phyloP scores from a whole-genome alignment of 2,888 invertebrate species.

The Perithous albicinctus region DNA sequence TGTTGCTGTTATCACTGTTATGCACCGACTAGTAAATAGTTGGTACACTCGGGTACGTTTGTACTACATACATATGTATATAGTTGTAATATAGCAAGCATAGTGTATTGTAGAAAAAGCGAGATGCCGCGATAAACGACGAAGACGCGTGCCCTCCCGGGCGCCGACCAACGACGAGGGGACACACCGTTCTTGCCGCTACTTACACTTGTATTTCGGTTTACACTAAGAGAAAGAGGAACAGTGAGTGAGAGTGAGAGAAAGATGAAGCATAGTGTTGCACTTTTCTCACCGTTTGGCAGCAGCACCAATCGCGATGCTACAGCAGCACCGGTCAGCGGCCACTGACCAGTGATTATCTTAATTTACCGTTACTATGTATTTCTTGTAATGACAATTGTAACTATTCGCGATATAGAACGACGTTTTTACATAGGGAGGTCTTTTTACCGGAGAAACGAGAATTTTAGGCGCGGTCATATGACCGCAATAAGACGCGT shows the following conservation, averaged over 20 bases:
- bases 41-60: background rate
- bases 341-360: background rate
- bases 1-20: constrained; percentile 30
- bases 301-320: constrained; percentile 9
- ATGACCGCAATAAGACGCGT: too few relatives aligned
- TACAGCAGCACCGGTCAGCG: constrained; percentile 22
- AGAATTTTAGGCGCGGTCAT: too few relatives aligned
- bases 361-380: background rate
- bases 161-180: constrained; percentile 63
- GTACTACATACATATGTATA: constrained; percentile 7
- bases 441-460: too few relatives aligned
- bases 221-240: background rate
- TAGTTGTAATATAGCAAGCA: background rate
- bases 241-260: background rate
- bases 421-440: too few relatives aligned
- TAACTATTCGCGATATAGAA: too few relatives aligned
- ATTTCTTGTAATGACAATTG: too few relatives aligned
- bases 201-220: constrained; percentile 22
- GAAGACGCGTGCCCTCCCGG: constrained; percentile 64
- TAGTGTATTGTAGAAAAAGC: background rate
- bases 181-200: constrained; percentile 53
- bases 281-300: constrained; percentile 30
- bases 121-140: constrained; percentile 23
- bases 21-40: constrained; percentile 29
- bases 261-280: constrained; percentile 9